These are phyloP conservation scores for Vulpes vulpes DNA, from an alignment of 2,113 vertebrate genomes.

Conservation along the genomic window DNA sequence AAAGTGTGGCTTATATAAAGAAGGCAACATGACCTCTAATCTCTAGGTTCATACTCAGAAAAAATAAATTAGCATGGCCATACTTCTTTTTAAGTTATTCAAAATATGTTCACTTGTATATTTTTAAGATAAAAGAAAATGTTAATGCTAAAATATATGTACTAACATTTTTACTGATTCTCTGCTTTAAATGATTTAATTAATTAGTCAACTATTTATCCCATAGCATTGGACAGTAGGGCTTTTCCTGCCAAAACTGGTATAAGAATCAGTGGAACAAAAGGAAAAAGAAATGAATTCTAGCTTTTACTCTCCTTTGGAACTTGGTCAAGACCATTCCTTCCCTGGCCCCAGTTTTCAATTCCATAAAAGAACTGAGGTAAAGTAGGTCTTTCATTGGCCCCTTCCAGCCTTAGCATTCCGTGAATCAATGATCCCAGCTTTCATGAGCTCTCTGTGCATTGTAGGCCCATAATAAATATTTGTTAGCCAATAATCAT, in stretches of 20 bases:
- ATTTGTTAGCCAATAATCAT: neutral
- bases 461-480: neutral
- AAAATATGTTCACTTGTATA: neutral
- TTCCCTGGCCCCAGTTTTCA: neutral
- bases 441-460: neutral
- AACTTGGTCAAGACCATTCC: neutral
- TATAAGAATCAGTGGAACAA: neutral
- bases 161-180: slow-evolving; percentile 49
- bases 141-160: slow-evolving; percentile 36
- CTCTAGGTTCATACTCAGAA: slow-evolving; percentile 18
- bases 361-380: neutral
- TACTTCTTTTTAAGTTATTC: slow-evolving; percentile 24
- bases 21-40: slow-evolving; percentile 1
- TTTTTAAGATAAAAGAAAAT: slow-evolving; percentile 63
- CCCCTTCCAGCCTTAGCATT: neutral
- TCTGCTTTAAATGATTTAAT: slow-evolving; percentile 53
- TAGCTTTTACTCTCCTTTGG: slow-evolving; percentile 3
- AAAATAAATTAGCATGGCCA: slow-evolving; percentile 34
- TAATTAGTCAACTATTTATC: slow-evolving; percentile 36
- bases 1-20: neutral
- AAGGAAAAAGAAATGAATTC: neutral
- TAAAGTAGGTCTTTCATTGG: neutral
- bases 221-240: neutral
- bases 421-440: neutral
- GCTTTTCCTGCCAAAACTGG: slow-evolving; percentile 28